Base-by-base conservation (phyloP, 2,888 invertebrate species). In the Tenthredo mesomela region DNA sequence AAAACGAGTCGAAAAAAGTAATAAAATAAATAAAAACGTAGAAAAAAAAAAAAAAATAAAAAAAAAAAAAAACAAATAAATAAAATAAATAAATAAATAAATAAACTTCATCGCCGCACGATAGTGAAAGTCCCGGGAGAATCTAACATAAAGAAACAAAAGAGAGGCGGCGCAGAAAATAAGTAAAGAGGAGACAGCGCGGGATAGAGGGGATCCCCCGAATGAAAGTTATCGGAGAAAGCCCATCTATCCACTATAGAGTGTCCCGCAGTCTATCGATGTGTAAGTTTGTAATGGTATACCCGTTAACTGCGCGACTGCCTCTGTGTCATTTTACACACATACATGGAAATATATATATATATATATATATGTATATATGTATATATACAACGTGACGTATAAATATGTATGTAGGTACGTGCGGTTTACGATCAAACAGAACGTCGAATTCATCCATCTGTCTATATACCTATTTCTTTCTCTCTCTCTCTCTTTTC, bases 191-290 rank as follows among this genome's bases (percentile, higher is more conserved):
- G 37, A 37, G 21, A 61, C 58, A 33, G 29, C 33, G 58, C 21
- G 21, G 2, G n/a, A 7, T 4, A 7, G 78, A 33, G 58, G 58
- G 78, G 6, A 61, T 80, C 78, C 61, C 78, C 61, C 77, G 90
- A 89, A 93, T 92, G 93, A 93, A 93, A 93, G 93, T 93, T 92
- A 92, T 91, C 90, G 92, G 93, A 92, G 93, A 93, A 93, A 93
- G 93, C 92, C 92, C 85, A 86, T 87, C 86, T 86, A 88, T 87
- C 88, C 86, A 15, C 21, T 61, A 21, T 61, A 78, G 54, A 58
- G 37, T 50, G 21, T 21, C 15, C 71, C 12, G n/a, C n/a, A 9
- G 21, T 37, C 71, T 40, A 71, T 37, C 43, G 10, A 37, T 40
- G n/a, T 18, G 21, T 21, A 10, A 18, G 29, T 70, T n/a, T 3